Percentiles rank a stretch among this genome's conserved stretches.
Conservation (phyloP, 2,113 vertebrate species). For the Sterna hirundo region DNA sequence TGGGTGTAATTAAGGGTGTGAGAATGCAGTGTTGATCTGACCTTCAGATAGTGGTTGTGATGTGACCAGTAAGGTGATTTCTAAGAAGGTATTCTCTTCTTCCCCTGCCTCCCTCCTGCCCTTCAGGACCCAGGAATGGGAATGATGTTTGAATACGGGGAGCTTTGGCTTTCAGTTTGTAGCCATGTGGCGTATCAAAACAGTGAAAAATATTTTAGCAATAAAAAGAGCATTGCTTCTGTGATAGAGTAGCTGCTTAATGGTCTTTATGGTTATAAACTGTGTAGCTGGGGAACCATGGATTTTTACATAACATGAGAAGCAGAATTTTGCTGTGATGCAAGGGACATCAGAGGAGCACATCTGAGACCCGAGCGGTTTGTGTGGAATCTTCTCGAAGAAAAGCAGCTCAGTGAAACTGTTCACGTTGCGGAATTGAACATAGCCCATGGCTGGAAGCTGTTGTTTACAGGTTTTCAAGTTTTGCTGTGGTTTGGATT, state of each 20-base stretch:
- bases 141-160: background rate
- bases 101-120: too few relatives aligned
- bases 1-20: background rate
- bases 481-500: background rate
- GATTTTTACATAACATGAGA: background rate
- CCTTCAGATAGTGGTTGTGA: background rate
- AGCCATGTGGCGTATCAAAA: background rate
- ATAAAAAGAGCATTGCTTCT: background rate
- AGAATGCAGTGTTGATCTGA: background rate
- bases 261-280: background rate
- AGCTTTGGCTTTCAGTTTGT: background rate
- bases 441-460: background rate
- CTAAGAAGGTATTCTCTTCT: background rate
- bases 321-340: background rate
- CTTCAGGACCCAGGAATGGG: background rate
- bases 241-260: background rate
- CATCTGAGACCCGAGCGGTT: background rate
- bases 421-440: background rate
- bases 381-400: background rate
- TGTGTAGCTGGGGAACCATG: background rate
- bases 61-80: background rate
- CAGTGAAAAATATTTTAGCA: background rate
- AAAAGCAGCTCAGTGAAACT: too few relatives aligned
- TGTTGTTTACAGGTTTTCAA: background rate
- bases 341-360: background rate